Percentiles rank a stretch among this genome's conserved stretches.
phyloP scores from a whole-genome alignment of 2,113 vertebrate species.

The Dicrurus megarhynchus region DNA sequence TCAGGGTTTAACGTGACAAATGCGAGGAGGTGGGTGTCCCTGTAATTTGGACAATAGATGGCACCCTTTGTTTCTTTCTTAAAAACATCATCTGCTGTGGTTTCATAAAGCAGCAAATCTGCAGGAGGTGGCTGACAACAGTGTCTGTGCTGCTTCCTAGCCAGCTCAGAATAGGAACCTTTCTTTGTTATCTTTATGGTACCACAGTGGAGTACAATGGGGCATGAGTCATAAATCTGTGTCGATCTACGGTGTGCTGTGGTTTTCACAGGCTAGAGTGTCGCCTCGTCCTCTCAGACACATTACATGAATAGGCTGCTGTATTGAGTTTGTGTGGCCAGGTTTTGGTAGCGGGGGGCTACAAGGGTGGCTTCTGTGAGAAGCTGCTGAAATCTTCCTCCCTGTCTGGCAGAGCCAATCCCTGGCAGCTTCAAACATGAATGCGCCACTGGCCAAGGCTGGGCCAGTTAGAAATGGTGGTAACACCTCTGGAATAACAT shows the following conservation, averaged over 20 bases:
- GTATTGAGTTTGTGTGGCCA: not conserved
- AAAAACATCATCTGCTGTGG: not conserved
- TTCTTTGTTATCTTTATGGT: not conserved
- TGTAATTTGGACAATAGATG: slow-evolving; percentile 25
- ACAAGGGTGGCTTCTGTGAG: not conserved
- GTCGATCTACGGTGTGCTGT: fast-evolving
- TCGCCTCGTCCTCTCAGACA: fast-evolving
- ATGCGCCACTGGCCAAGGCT: not conserved
- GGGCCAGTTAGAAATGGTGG: not conserved
- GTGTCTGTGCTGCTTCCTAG: not conserved
- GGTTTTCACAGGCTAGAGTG: not conserved
- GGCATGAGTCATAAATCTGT: not conserved
- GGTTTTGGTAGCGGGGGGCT: not conserved
- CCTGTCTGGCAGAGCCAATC: not conserved
- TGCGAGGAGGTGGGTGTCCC: fast-evolving
- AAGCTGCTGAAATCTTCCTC: not conserved
- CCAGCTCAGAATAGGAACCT: not conserved
- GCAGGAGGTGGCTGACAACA: not conserved
- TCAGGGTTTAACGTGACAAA: fast-evolving
- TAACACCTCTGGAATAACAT: not conserved
- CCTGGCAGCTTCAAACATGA: not conserved
- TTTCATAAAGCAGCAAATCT: not conserved
- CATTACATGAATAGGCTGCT: not conserved
- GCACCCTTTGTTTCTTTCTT: slow-evolving; percentile 23
- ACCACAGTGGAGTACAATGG: fast-evolving